Percentiles rank a stretch among this genome's conserved stretches.
These are phyloP conservation scores for Tineola bisselliella DNA, from an alignment of 2,888 invertebrate species.

Conservation along the genomic window DNA sequence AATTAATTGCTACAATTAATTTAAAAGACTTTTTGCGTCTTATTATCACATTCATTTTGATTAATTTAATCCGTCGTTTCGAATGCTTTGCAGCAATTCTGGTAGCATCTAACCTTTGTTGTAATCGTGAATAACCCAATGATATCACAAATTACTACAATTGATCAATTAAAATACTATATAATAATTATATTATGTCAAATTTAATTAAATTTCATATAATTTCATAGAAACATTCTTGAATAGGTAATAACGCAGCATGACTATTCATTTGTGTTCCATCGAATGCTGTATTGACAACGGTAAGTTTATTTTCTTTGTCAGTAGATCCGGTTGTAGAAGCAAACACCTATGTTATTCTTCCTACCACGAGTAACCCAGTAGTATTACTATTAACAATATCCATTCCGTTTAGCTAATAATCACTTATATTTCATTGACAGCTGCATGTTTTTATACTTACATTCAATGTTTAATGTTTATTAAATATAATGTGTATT, in stretches of 20 bases:
- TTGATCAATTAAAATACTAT: too few species aligned
- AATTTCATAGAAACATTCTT: slow-evolving; percentile 27
- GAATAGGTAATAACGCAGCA: slow-evolving; percentile 34
- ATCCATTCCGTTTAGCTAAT: not conserved
- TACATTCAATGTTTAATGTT: too few species aligned
- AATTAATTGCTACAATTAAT: too few species aligned
- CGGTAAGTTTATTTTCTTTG: slow-evolving; percentile 35
- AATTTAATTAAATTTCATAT: slow-evolving; percentile 15
- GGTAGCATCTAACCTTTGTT: too few species aligned
- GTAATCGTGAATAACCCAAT: too few species aligned
- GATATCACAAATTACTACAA: too few species aligned
- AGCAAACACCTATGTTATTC: not conserved
- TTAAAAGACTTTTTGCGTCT: too few species aligned
- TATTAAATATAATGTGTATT: too few species aligned
- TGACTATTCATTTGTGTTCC: slow-evolving; percentile 32
- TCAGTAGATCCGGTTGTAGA: slow-evolving; percentile 17
- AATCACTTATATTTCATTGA: not conserved
- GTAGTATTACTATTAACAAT: not conserved
- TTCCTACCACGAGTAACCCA: not conserved
- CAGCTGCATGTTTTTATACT: not conserved
- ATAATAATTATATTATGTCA: not conserved
- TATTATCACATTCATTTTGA: too few species aligned
- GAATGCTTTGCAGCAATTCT: too few species aligned
- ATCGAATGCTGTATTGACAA: slow-evolving; percentile 28
- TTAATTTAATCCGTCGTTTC: too few species aligned